Evolutionary conservation across 2,888 invertebrate genomes (phyloP).

Genomic region (Creontiades dilutus): DNA sequence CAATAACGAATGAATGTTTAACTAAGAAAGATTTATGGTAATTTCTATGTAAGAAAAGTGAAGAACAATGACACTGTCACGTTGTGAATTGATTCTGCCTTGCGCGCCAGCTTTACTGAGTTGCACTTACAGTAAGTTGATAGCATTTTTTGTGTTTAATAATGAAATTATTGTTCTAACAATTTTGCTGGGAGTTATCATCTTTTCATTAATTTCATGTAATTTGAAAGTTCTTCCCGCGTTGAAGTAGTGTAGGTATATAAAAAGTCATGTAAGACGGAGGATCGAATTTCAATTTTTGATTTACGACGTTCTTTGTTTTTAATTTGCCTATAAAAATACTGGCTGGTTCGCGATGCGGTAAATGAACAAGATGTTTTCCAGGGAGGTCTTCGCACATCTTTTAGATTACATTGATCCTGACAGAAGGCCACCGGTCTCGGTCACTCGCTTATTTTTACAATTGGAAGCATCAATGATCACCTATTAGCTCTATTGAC

Average conservation of each 20-base stretch:
- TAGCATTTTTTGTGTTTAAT: neutral
- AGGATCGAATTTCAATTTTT: no score
- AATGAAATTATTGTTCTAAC: neutral
- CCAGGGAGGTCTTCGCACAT: neutral
- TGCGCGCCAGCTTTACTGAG: neutral
- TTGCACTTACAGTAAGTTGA: neutral
- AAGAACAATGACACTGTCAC: neutral
- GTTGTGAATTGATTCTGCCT: neutral
- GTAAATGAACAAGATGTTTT: neutral
- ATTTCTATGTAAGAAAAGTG: neutral
- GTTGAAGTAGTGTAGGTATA: neutral
- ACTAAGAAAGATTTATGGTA: neutral
- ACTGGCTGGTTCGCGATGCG: neutral
- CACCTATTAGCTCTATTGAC: conserved; percentile 29
- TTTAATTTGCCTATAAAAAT: neutral
- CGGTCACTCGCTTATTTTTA: conserved; percentile 43
- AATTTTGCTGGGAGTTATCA: neutral
- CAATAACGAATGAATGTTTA: neutral
- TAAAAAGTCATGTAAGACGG: neutral
- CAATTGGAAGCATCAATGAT: conserved; percentile 21
- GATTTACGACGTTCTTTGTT: neutral
- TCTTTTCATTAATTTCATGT: no score
- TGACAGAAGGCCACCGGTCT: neutral
- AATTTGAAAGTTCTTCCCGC: neutral
- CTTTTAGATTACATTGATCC: no score